Evolutionary conservation across 2,797 vertebrate genomes (phyloP).

Genomic region (Lepilemur septentrionalis): DNA sequence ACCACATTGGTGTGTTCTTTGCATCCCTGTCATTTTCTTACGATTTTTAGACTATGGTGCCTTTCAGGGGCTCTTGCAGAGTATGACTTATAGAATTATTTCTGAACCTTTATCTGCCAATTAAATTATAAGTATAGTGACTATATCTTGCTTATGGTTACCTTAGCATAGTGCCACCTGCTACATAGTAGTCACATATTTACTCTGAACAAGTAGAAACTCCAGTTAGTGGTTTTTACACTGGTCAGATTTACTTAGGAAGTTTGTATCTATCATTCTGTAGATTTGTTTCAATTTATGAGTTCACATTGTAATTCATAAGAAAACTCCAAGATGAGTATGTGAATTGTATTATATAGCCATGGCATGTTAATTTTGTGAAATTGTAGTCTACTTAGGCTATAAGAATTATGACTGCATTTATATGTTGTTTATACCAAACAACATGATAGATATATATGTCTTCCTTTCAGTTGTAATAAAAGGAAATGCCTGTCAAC

Average conservation of each 20-base stretch:
- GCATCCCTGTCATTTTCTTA: not conserved
- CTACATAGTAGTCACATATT: not conserved
- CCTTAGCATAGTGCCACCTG: not conserved
- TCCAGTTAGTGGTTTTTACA: not conserved
- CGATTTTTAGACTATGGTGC: not conserved
- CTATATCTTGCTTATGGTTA: not conserved
- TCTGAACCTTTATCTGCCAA: not conserved
- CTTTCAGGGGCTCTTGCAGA: not conserved
- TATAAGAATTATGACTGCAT: not conserved
- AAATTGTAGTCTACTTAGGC: conserved; percentile 29
- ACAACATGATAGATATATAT: not conserved
- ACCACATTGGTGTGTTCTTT: not conserved
- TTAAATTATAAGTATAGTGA: not conserved
- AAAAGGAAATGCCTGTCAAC: conserved; percentile 56
- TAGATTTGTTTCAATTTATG: conserved; percentile 76
- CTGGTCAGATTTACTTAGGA: not conserved
- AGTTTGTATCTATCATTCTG: conserved; percentile 44
- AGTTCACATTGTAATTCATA: conserved; percentile 51
- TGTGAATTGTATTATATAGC: conserved; percentile 55
- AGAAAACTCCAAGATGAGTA: conserved; percentile 35
- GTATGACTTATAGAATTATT: not conserved
- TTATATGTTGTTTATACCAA: conserved; percentile 35
- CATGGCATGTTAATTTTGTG: conserved; percentile 39
- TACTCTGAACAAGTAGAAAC: not conserved
- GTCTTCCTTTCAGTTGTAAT: conserved; percentile 54